phyloP scores from a whole-genome alignment of 2,888 invertebrate genomes.

The Entomobrya proxima region DNA sequence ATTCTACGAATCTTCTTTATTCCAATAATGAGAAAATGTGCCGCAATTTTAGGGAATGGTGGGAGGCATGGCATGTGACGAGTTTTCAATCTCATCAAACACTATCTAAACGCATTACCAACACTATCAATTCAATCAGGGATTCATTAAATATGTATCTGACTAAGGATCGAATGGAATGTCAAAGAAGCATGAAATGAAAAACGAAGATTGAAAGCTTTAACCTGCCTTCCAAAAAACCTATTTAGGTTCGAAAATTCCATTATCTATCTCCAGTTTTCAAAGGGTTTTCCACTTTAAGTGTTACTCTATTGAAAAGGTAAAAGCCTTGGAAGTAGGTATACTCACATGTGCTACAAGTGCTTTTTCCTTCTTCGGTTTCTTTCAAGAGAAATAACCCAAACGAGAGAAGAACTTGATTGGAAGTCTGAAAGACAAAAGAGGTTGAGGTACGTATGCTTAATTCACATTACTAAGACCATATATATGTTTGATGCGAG shows the following conservation, averaged over 20 bases:
- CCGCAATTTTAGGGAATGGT: not conserved
- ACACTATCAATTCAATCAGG: slow-evolving; percentile 35
- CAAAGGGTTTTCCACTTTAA: no score
- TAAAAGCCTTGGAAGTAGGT: no score
- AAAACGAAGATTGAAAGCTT: not conserved
- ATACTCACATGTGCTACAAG: slow-evolving; percentile 29
- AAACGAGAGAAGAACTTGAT: not conserved
- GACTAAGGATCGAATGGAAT: not conserved
- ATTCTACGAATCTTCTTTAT: not conserved
- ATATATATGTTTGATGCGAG: no score
- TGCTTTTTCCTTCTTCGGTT: not conserved
- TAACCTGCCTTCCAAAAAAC: no score
- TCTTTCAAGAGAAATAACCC: not conserved
- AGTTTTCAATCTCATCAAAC: not conserved
- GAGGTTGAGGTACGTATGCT: no score
- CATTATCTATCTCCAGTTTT: not conserved
- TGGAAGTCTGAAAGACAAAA: no score
- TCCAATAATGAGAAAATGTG: not conserved
- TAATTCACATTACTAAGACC: no score
- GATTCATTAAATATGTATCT: slow-evolving; percentile 19
- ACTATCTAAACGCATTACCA: slow-evolving; percentile 14
- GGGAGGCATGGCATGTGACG: not conserved
- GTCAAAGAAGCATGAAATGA: no score
- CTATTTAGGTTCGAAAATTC: no score
- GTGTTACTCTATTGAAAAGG: no score